These are phyloP conservation scores for Tyria jacobaeae DNA, from an alignment of 2,888 invertebrate species.

Conservation along the genomic window DNA sequence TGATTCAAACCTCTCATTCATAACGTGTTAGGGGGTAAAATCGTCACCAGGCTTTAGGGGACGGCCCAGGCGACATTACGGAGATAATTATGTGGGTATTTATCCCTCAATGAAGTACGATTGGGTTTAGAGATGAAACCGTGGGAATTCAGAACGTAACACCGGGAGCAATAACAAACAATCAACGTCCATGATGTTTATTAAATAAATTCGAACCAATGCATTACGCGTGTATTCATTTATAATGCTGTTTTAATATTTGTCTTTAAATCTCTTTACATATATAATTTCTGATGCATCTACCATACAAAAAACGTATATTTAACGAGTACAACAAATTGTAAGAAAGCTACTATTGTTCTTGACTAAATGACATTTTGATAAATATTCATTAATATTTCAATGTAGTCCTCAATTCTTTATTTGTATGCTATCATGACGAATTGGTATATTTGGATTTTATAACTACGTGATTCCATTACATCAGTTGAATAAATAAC, in stretches of 20 bases:
- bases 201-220: slow-evolving; percentile 50
- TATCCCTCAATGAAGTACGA: slow-evolving; percentile 53
- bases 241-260: slow-evolving; percentile 29
- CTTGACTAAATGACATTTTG: not conserved
- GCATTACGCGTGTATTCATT: slow-evolving; percentile 29
- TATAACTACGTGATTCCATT: not conserved
- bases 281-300: too few species aligned
- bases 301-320: slow-evolving; percentile 6
- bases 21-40: slow-evolving; percentile 76
- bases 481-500: not conserved
- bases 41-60: slow-evolving; percentile 59
- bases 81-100: slow-evolving; percentile 62
- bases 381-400: not conserved
- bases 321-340: slow-evolving; percentile 5
- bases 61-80: slow-evolving; percentile 63
- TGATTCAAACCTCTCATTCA: slow-evolving; percentile 74
- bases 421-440: not conserved
- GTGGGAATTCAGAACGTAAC: slow-evolving; percentile 58
- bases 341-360: slow-evolving; percentile 6
- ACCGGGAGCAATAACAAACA: slow-evolving; percentile 46
- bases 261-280: slow-evolving; percentile 20
- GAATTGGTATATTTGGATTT: not conserved
- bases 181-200: slow-evolving; percentile 48
- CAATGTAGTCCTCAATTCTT: not conserved
- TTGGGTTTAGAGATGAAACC: slow-evolving; percentile 46